Percentiles rank a stretch among this genome's conserved stretches.
phyloP scores from a whole-genome alignment of 1,140 invertebrate genomes.

The Dinoponera quadriceps region DNA sequence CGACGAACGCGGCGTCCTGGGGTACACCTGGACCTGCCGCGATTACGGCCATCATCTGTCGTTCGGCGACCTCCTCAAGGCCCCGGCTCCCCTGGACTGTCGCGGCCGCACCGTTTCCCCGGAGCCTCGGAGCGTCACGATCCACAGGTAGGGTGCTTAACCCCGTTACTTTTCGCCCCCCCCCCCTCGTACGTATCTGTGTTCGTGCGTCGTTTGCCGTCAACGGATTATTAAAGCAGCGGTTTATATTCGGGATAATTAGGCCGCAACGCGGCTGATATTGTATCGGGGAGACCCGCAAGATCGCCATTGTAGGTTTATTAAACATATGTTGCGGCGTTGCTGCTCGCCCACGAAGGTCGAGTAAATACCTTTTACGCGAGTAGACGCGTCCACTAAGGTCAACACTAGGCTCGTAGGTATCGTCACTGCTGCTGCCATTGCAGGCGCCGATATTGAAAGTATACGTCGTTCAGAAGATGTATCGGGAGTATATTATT shows the following conservation, averaged over 20 bases:
- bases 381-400: constrained; percentile 5
- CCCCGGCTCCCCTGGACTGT: constrained; percentile 76
- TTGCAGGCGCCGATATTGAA: not conserved
- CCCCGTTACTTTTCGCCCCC: constrained; percentile 43
- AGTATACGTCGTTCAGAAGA: no score
- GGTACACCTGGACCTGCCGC: constrained; percentile 78
- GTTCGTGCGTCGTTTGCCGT: not conserved
- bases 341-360: constrained; percentile 1
- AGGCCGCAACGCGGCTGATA: not conserved
- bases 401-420: constrained; percentile 3
- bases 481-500: no score
- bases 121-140: constrained; percentile 74
- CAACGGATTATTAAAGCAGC: no score
- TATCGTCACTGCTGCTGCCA: not conserved
- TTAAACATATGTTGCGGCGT: constrained; percentile 22
- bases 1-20: constrained; percentile 66
- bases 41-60: constrained; percentile 82
- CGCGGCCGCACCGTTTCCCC: constrained; percentile 77
- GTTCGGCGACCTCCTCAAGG: constrained; percentile 82
- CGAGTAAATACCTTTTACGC: constrained; percentile 25
- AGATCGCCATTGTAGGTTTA: constrained; percentile 29
- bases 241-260: constrained; percentile 1
- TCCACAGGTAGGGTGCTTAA: constrained; percentile 78
- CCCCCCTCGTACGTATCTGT: not conserved
- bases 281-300: not conserved